phyloP scores from a whole-genome alignment of 2,888 invertebrate species.

The Drosophila ezoana region DNA sequence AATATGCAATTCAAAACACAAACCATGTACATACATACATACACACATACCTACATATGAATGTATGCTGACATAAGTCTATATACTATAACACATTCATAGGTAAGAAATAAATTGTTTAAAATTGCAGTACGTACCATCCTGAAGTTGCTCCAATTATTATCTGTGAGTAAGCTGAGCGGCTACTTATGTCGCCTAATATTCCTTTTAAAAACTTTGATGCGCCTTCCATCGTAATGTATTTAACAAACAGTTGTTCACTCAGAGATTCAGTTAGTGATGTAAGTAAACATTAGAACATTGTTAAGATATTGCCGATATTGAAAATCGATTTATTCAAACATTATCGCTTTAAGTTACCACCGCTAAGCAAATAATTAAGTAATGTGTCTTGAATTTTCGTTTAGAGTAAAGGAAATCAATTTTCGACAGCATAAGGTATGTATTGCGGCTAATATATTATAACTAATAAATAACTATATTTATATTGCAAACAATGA shows the following conservation, averaged over 20 bases:
- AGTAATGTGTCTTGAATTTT: too few relatives aligned
- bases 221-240: conserved; percentile 87
- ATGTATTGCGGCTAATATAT: too few relatives aligned
- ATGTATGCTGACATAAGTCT: neutral
- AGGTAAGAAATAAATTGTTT: neutral
- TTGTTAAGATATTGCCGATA: neutral
- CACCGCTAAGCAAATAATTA: too few relatives aligned
- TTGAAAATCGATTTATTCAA: neutral
- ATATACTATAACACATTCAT: neutral
- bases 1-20: too few relatives aligned
- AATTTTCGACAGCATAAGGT: too few relatives aligned
- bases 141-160: conserved; percentile 94
- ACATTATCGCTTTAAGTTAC: too few relatives aligned
- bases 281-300: neutral
- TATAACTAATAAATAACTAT: too few relatives aligned
- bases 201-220: conserved; percentile 88
- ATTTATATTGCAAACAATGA: too few relatives aligned
- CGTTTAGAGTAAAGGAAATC: too few relatives aligned
- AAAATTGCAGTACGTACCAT: conserved; percentile 88
- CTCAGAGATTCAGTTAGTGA: neutral
- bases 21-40: too few relatives aligned
- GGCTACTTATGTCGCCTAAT: conserved; percentile 92
- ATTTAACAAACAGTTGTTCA: conserved; percentile 9
- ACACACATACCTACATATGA: too few relatives aligned
- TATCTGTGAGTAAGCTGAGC: conserved; percentile 94